Percentiles rank a stretch among this genome's conserved stretches.
Evolutionary conservation across 1,140 invertebrate species (phyloP).

Genomic region (Drosophila kikkawai): DNA sequence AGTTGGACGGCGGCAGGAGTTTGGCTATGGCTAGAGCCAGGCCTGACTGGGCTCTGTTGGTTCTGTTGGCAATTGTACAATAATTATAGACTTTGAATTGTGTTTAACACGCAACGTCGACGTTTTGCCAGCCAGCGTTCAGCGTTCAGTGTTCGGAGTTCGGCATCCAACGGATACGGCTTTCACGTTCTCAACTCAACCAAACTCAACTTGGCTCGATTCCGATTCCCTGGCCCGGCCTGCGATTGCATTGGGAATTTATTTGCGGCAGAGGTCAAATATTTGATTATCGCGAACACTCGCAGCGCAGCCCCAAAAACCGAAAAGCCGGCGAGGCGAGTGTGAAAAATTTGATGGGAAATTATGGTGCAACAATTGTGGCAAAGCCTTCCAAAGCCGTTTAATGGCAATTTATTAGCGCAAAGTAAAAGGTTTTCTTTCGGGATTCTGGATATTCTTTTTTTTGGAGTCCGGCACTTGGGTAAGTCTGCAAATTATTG

Average conservation of each 20-base stretch:
- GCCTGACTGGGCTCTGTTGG: slow-evolving; percentile 59
- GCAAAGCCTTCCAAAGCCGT: slow-evolving; percentile 69
- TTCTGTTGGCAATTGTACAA: slow-evolving; percentile 83
- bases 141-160: slow-evolving; percentile 16
- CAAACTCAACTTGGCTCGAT: slow-evolving; percentile 17
- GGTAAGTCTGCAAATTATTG: slow-evolving; percentile 66
- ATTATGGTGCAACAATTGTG: slow-evolving; percentile 83
- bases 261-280: slow-evolving; percentile 84
- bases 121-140: slow-evolving; percentile 49
- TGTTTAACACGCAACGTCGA: slow-evolving; percentile 84
- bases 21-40: slow-evolving; percentile 22
- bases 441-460: slow-evolving; percentile 17
- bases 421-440: slow-evolving; percentile 80
- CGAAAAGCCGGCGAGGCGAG: slow-evolving; percentile 57
- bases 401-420: slow-evolving; percentile 81
- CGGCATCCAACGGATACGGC: slow-evolving; percentile 49
- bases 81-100: slow-evolving; percentile 85
- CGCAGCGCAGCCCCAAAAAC: slow-evolving; percentile 48
- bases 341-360: slow-evolving; percentile 85
- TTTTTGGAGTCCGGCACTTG: slow-evolving; percentile 27
- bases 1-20: slow-evolving; percentile 33
- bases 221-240: slow-evolving; percentile 38
- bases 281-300: slow-evolving; percentile 79
- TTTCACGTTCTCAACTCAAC: slow-evolving; percentile 68
- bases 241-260: slow-evolving; percentile 81